Percentiles rank a stretch among this genome's conserved stretches.
These are phyloP conservation scores for Sympetrum striolatum DNA, from an alignment of 2,888 invertebrate genomes.

Conservation along the genomic window DNA sequence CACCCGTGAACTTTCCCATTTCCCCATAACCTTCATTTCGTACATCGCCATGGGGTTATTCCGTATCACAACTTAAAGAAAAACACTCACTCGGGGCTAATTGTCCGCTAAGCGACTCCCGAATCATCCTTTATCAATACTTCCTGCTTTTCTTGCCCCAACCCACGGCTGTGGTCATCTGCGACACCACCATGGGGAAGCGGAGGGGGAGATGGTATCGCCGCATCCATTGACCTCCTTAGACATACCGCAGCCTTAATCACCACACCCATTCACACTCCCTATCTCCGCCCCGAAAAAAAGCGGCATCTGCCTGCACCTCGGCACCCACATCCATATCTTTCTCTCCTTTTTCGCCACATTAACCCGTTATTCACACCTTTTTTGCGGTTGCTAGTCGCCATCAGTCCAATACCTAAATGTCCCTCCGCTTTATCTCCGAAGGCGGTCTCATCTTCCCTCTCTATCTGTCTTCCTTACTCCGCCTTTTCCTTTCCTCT, in stretches of 20 bases:
- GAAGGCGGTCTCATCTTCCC: neutral
- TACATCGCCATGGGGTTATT: neutral
- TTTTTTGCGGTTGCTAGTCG: neutral
- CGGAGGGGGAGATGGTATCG: neutral
- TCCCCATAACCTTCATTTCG: neutral
- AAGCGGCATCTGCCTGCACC: neutral
- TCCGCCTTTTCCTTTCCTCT: neutral
- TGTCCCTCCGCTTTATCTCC: constrained; percentile 12
- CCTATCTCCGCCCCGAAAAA: neutral
- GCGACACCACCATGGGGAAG: neutral
- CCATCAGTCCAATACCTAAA: constrained; percentile 16
- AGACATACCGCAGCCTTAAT: constrained; percentile 32
- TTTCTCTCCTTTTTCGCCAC: constrained; percentile 24
- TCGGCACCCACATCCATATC: neutral
- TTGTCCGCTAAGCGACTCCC: constrained; percentile 26
- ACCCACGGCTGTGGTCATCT: neutral
- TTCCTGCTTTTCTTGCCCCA: neutral
- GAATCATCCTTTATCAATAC: constrained; percentile 32
- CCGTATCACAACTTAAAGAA: neutral
- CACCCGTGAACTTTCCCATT: neutral
- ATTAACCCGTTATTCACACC: constrained; percentile 38
- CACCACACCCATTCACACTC: neutral
- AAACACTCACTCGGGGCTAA: constrained; percentile 1
- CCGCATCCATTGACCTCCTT: constrained; percentile 28
- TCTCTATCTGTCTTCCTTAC: neutral